A percentile compares a stretch with the other conserved stretches of the same genome.
Evolutionary conservation across 2,797 vertebrate genomes (phyloP).

Genomic region (Eleutherodactylus coqui): DNA sequence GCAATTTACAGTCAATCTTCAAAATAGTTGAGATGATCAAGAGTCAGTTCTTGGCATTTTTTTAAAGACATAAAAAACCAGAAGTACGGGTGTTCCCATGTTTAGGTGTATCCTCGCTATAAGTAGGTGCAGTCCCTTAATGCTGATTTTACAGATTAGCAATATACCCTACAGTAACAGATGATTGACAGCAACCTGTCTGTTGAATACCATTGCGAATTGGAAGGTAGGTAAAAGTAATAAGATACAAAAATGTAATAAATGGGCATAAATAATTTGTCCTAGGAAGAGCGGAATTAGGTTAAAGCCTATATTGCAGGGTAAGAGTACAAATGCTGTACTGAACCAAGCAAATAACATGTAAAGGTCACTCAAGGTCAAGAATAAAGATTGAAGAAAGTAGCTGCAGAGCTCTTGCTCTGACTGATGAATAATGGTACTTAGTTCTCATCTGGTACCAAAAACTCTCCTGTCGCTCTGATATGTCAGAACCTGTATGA

Average conservation of each 20-base stretch:
- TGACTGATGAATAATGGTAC: not conserved
- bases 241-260: not conserved
- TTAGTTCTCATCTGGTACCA: not conserved
- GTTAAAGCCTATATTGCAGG: not conserved
- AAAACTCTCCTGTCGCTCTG: not conserved
- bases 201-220: not conserved
- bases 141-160: not conserved
- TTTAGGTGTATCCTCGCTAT: not conserved
- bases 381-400: not conserved
- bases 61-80: not conserved
- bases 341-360: constrained; percentile 5
- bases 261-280: not conserved
- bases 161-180: not conserved
- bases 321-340: not conserved
- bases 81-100: not conserved
- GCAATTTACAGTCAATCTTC: no score
- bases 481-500: constrained; percentile 33
- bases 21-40: no score
- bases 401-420: not conserved
- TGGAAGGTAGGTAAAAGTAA: not conserved
- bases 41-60: not conserved
- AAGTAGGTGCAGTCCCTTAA: not conserved
- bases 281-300: not conserved
- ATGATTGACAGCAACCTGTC: not conserved
- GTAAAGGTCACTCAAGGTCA: constrained; percentile 16